These are phyloP conservation scores for Cariama cristata DNA, from an alignment of 2,113 vertebrate genomes.

Conservation along the genomic window DNA sequence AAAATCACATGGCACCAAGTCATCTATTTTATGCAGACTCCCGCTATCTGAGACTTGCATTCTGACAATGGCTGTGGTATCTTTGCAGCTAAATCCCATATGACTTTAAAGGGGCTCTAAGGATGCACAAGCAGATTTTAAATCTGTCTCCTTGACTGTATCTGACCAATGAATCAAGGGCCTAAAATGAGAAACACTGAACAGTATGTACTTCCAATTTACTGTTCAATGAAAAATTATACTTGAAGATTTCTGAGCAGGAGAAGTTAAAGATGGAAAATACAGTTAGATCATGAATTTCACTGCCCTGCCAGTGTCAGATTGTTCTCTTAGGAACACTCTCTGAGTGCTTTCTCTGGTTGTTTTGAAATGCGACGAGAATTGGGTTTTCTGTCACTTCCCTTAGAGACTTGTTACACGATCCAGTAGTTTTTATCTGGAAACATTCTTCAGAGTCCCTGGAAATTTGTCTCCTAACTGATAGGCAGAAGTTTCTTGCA, in stretches of 20 bases:
- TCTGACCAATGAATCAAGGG: neutral
- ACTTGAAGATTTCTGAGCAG: slow-evolving; percentile 6
- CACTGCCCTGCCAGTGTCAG: neutral
- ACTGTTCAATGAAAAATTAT: slow-evolving; percentile 22
- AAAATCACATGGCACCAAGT: neutral
- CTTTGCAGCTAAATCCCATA: neutral
- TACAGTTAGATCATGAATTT: slow-evolving; percentile 18
- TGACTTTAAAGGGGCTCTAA: neutral
- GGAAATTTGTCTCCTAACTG: neutral
- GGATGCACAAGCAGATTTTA: neutral
- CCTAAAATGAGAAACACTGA: neutral
- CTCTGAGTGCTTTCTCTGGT: neutral
- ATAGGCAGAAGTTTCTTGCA: neutral
- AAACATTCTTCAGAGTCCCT: neutral
- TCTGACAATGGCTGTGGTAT: neutral
- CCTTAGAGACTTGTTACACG: neutral
- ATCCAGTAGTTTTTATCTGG: slow-evolving; percentile 14
- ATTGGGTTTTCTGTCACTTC: neutral
- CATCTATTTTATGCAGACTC: neutral
- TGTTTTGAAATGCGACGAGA: neutral
- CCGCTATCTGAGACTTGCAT: neutral
- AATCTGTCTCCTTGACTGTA: neutral
- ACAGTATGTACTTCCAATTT: slow-evolving; percentile 23
- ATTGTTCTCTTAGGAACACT: neutral
- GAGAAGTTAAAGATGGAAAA: slow-evolving; percentile 34